These are phyloP conservation scores for Crocodylus rhombifer DNA, from an alignment of 2,797 vertebrate species.

Conservation along the genomic window DNA sequence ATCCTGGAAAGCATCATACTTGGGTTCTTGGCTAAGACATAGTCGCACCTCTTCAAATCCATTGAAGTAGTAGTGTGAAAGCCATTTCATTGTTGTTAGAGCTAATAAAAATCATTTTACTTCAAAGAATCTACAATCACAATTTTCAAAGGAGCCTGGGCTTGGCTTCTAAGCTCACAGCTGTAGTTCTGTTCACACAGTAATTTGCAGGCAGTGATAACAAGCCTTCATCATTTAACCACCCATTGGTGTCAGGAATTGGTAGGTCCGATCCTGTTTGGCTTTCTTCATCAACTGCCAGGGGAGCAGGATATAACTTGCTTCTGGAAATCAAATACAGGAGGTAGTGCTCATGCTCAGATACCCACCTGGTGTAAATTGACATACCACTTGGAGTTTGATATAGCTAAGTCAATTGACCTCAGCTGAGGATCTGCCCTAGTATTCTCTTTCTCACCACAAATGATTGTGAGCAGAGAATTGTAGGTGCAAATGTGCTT, in stretches of 20 bases:
- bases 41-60: background rate
- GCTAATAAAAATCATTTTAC: background rate
- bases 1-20: background rate
- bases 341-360: background rate
- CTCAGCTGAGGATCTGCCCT: background rate
- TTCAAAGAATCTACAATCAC: background rate
- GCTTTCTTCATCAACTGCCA: background rate
- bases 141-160: accelerated
- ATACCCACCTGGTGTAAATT: background rate
- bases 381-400: background rate
- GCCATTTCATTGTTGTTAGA: background rate
- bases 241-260: background rate
- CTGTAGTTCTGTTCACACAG: background rate
- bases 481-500: background rate
- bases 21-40: background rate
- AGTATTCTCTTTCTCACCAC: background rate
- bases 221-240: background rate
- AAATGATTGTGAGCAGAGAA: background rate
- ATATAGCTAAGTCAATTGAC: background rate
- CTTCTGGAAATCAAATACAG: background rate
- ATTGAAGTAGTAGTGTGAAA: background rate
- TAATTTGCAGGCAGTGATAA: background rate
- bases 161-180: background rate
- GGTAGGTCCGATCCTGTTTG: background rate
- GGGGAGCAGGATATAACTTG: background rate